phyloP scores from a whole-genome alignment of 1,140 invertebrate species.

The Lepidurus apus region DNA sequence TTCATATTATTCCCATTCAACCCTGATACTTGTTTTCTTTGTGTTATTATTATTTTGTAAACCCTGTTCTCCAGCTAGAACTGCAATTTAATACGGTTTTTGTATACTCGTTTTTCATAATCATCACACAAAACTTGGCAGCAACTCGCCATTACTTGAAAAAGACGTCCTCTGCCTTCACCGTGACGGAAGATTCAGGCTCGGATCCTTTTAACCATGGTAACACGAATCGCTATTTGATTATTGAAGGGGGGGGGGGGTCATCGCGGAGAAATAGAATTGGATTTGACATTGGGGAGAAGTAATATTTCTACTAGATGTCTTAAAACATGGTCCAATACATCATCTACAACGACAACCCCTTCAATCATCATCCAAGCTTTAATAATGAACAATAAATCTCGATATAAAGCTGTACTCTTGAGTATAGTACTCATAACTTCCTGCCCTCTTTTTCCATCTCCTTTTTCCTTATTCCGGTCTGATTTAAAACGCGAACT shows the following conservation, averaged over 20 bases:
- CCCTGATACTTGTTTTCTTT: too few relatives aligned
- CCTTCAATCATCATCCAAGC: background rate
- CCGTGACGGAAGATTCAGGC: background rate
- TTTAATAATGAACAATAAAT: background rate
- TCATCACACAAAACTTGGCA: background rate
- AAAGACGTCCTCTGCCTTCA: background rate
- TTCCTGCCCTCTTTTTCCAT: too few relatives aligned
- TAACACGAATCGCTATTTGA: slow-evolving; percentile 22
- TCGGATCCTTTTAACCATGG: slow-evolving; percentile 15
- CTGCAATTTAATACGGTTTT: background rate
- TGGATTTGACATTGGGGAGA: background rate
- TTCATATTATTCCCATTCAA: too few relatives aligned
- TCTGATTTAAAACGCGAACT: too few relatives aligned
- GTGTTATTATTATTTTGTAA: too few relatives aligned
- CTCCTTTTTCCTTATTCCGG: too few relatives aligned
- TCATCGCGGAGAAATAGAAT: background rate
- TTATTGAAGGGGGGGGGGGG: background rate
- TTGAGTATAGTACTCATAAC: too few relatives aligned
- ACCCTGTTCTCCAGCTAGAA: too few relatives aligned
- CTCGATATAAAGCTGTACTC: too few relatives aligned
- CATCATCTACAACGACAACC: background rate
- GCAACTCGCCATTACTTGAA: slow-evolving; percentile 12
- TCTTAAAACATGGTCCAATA: background rate
- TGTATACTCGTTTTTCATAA: background rate
- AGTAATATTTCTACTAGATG: background rate